Base-by-base conservation (phyloP, 2,888 invertebrate genomes). In the Coecobrya sp. region DNA sequence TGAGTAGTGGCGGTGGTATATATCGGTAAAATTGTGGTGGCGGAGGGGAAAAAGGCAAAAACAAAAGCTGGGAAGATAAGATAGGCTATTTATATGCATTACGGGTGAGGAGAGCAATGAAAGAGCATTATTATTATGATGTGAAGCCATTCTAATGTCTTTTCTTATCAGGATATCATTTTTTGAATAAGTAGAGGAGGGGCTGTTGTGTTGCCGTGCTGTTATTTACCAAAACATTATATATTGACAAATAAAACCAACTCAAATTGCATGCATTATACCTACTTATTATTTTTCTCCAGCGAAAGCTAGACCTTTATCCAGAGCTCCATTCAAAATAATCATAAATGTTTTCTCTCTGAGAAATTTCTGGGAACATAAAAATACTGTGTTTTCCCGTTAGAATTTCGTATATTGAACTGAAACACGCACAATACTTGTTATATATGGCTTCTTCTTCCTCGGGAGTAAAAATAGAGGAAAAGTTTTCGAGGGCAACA, bases 361-460 rank as follows among this genome's bases (percentile, higher is more conserved):
- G 36, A 70, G 68, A 70, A 55, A 30, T 70, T 70, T 70, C 27
- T 65, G 65, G 65, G 19, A 27, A 25, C 36, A 27, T 42, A n/a
- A 73, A 13, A 73, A 36, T 42, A 73, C 42, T 73, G 36, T 42
- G 42, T 73, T 19, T 49, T 49, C 36, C 7, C 42, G 19, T 82
- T 79, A 5, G 11, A 19, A 5, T 4, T 82, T 30, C 25, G n/a
- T 30, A 52, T 86, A 86, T 86, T 86, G 68, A 55, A 11, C 65
- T 79, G 79, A 30, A 81, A 30, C 88, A 88, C 88, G 88, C 88
- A 87, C 76, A 76, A 59, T 65, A 27, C 65, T 65, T 65, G 25
- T 65, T 27, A 5, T 27, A 36, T 70, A 7, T 70, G 11, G 13
- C 16, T 52, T 52, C 52, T 52, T 13, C 13, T 13, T 13, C 13